These are phyloP conservation scores for Cheilosia vernalis DNA, from an alignment of 2,888 invertebrate genomes.

Conservation along the genomic window DNA sequence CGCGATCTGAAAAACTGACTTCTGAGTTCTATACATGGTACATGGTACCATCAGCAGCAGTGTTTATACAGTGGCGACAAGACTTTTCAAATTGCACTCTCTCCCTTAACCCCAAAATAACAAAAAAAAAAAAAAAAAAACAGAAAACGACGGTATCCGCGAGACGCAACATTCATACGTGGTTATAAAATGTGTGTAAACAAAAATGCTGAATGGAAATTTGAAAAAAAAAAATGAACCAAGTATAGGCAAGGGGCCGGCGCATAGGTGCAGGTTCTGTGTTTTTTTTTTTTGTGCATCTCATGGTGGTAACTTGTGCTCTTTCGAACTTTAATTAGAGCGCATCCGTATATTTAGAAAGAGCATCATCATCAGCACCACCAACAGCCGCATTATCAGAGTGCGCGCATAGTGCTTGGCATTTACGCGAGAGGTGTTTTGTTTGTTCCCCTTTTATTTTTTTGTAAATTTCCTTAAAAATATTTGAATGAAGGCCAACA, in stretches of 20 bases:
- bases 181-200: constrained; percentile 74
- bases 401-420: constrained; percentile 55
- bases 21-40: constrained; percentile 54
- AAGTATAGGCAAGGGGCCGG: constrained; percentile 48
- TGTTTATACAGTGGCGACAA: constrained; percentile 75
- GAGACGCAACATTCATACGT: constrained; percentile 35
- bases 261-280: constrained; percentile 69
- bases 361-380: constrained; percentile 68
- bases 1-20: constrained; percentile 57
- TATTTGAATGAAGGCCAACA: constrained; percentile 73
- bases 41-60: constrained; percentile 44
- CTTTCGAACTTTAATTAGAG: constrained; percentile 75
- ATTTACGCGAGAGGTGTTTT: constrained; percentile 54
- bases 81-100: constrained; percentile 74
- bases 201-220: constrained; percentile 75
- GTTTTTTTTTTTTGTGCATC: constrained; percentile 8
- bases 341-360: constrained; percentile 75
- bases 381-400: constrained; percentile 39
- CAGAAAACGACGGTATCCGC: constrained; percentile 20
- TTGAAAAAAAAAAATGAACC: constrained; percentile 45
- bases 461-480: constrained; percentile 49
- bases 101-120: constrained; percentile 24
- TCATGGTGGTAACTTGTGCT: constrained; percentile 69
- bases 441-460: constrained; percentile 21
- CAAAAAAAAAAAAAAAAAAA: constrained; percentile 3